Conservation (phyloP, 2,888 invertebrate species). For the Dryobota labecula region DNA sequence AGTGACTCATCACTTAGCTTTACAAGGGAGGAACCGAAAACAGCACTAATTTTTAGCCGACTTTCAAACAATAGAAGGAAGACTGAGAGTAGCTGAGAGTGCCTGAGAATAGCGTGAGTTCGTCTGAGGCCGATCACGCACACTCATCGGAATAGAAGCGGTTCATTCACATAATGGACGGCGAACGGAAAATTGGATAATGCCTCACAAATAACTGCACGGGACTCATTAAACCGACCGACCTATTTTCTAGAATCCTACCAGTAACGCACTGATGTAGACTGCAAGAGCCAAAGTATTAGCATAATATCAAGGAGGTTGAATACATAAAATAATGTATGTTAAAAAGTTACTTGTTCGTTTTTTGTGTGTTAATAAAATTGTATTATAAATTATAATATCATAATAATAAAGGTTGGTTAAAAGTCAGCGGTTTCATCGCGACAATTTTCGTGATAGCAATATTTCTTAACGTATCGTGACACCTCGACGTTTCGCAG, state of each 20-base stretch:
- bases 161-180: slow-evolving; percentile 78
- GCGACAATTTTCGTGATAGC: slow-evolving; percentile 75
- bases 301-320: slow-evolving; percentile 32
- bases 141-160: slow-evolving; percentile 70
- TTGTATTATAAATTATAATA: slow-evolving; percentile 5
- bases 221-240: slow-evolving; percentile 70
- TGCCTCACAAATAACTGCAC: slow-evolving; percentile 77
- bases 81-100: slow-evolving; percentile 37
- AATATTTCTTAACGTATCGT: slow-evolving; percentile 80
- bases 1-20: slow-evolving; percentile 74
- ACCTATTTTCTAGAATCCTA: slow-evolving; percentile 73
- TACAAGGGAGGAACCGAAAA: slow-evolving; percentile 65
- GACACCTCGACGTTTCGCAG: slow-evolving; percentile 80
- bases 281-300: slow-evolving; percentile 38
- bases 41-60: slow-evolving; percentile 56
- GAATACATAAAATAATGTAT: slow-evolving; percentile 8
- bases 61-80: slow-evolving; percentile 67
- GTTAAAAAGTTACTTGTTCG: background rate
- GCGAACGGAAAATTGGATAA: slow-evolving; percentile 85
- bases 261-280: slow-evolving; percentile 18
- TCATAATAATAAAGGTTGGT: slow-evolving; percentile 41
- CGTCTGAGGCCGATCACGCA: slow-evolving; percentile 74
- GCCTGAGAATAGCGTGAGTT: slow-evolving; percentile 76
- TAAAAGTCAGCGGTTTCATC: slow-evolving; percentile 48
- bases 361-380: slow-evolving; percentile 14